Evolutionary conservation across 2,888 invertebrate genomes (phyloP).

Genomic region (Tetanocera ferruginea): DNA sequence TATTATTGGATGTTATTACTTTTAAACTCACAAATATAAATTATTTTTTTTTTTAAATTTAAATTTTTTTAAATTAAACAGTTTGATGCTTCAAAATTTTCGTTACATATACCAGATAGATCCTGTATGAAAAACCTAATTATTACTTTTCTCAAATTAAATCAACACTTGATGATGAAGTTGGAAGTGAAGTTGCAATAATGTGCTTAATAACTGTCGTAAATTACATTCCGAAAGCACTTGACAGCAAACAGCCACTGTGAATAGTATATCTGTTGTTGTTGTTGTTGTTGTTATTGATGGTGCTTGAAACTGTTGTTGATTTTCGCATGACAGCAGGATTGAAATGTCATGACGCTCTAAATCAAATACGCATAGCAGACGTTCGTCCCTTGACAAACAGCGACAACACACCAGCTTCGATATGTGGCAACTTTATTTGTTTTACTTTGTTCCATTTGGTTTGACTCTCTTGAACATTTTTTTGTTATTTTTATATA

Average conservation of each 20-base stretch:
- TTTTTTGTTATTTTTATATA: not conserved
- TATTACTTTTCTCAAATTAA: not conserved
- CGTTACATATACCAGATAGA: no score
- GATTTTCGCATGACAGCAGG: slow-evolving; percentile 1
- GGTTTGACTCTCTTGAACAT: not conserved
- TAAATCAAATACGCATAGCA: not conserved
- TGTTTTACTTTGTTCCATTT: slow-evolving; percentile 11
- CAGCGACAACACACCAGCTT: not conserved
- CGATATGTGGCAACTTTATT: not conserved
- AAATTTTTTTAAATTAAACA: no score
- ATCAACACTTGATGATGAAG: not conserved
- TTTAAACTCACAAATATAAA: no score
- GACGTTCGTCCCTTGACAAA: not conserved
- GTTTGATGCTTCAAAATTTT: no score
- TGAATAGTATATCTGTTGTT: not conserved
- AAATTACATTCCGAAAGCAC: not conserved
- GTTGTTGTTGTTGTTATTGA: slow-evolving; percentile 25
- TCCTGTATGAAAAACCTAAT: not conserved
- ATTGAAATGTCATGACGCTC: slow-evolving; percentile 1
- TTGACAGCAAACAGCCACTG: not conserved
- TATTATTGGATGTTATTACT: no score
- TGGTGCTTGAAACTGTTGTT: slow-evolving; percentile 7
- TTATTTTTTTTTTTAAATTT: no score
- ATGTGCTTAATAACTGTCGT: not conserved
- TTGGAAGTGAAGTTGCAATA: no score